Evolutionary conservation across 1,140 invertebrate genomes (phyloP), one percentile per base, ranked within the genome.

Genomic region (Batillaria attramentaria): DNA sequence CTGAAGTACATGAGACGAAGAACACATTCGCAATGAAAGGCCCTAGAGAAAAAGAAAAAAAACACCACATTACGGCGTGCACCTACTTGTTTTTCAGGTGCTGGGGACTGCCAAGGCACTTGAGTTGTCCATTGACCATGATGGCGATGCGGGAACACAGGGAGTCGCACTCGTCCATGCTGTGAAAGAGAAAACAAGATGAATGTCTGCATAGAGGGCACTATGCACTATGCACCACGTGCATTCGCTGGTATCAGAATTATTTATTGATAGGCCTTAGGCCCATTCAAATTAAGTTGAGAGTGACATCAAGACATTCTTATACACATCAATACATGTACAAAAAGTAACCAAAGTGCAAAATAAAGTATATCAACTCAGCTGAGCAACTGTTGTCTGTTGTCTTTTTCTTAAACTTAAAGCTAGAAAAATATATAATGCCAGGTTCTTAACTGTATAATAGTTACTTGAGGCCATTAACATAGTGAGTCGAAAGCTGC

Each of bases 131-230:
- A 82, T 92, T 92, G 3, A 92, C 91, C 92, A 92, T 92, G 43
- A 92, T 92, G 18, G 88, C 90, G 62, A 92, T 78, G n/a, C 90
- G 81, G 33, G 87, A 89, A 84, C 92, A 92, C 42, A 92, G 83
- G 37, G 89, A 86, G 79, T 92, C 91, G 88, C 92, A 92, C 83
- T 92, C 92, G 81, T 92, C 91, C 91, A 92, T 92, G 60, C 90
- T 91, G 77, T 4, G 83, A 76, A 43, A 18, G 77, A 79, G 79
- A 78, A 13, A 65, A 78, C n/a, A n/a, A n/a, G n/a, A 73, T 18
- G n/a, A 4, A 69, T 46, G 28, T 18, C n/a, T 18, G 39, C 24
- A n/a, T 66, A 10, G 16, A 54, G 50, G 50, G 16, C 50, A 54
- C 50, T 54, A n/a, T 54, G 16, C 50, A 54, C n/a, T 54, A n/a